Evolutionary conservation across 2,888 invertebrate species (phyloP), one percentile per base, ranked within the genome.

Genomic region (Abscondita cerata): DNA sequence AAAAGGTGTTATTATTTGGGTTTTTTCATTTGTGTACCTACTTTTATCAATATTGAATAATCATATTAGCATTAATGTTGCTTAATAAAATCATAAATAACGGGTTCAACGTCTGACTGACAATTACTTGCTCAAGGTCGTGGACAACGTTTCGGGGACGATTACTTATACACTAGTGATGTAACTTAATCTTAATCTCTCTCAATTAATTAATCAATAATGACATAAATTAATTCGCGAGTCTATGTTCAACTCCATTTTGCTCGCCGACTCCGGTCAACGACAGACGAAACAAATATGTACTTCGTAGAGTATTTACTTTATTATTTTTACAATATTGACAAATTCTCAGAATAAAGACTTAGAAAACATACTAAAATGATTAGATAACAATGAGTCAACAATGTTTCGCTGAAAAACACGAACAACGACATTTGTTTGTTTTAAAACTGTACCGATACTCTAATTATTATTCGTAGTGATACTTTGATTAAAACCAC

Each of bases 31-130:
- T 12, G 33, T 13, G 33, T 31, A 31, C 33, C 8, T 33, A 33
- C 33, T 6, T 38, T 5, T 13, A 12, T 38, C 11, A 38, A 11
- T 12, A 38, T n/a, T 38, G 5, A 38, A 8, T 5, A 38, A 12
- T 38, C 5, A 12, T 13, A 11, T 12, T 38, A 16, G 41, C 9
- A 16, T 2, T 16, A 52, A 11, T 33, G 55, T 60, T 67, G 67
- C 62, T 59, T 66, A 60, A 52, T 62, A 52, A 47, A 61, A 69
- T 68, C 71, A 68, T 72, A 75, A 77, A 75, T 76, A 77, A 75
- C 74, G 77, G 77, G 79, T 78, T 79, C 79, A 78, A 76, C 75
- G 79, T 72, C 78, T 79, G 77, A 77, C 77, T 78, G 78, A 78
- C 76, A 78, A 78, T 77, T 78, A 76, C 75, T 77, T 76, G 75